Conservation (phyloP, 2,113 vertebrate genomes). For the Rhinichthys klamathensis region DNA sequence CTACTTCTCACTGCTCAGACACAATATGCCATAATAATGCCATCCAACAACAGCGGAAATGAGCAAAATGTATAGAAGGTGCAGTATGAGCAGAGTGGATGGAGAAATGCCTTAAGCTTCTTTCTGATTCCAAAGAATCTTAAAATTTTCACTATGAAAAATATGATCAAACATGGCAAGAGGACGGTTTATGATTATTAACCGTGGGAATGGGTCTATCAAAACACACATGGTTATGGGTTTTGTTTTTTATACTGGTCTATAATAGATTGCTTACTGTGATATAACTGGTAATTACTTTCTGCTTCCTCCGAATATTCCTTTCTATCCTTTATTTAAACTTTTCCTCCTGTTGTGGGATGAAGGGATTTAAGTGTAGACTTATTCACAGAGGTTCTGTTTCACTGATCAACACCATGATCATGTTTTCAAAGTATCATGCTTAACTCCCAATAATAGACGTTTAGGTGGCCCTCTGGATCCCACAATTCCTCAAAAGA, state of each 20-base stretch:
- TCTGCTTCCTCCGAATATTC: constrained; percentile 31
- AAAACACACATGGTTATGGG: constrained; percentile 34
- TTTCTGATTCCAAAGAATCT: too few relatives aligned
- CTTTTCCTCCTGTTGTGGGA: neutral
- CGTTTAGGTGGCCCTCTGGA: constrained; percentile 48
- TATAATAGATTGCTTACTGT: constrained; percentile 46
- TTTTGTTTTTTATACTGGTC: constrained; percentile 41
- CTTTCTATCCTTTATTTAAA: constrained; percentile 57
- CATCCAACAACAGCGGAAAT: neutral
- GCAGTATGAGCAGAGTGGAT: neutral
- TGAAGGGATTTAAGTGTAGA: constrained; percentile 59
- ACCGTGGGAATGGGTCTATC: constrained; percentile 41
- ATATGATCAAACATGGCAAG: constrained; percentile 25
- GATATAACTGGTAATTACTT: constrained; percentile 46
- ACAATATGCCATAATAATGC: constrained; percentile 37
- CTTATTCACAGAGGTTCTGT: constrained; percentile 58
- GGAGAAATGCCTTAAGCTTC: neutral
- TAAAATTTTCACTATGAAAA: neutral
- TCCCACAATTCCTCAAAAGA: constrained; percentile 16
- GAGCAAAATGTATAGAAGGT: neutral
- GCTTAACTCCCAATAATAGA: constrained; percentile 63
- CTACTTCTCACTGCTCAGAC: constrained; percentile 23
- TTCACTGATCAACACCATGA: constrained; percentile 66
- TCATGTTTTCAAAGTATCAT: constrained; percentile 70
- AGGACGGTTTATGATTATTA: constrained; percentile 32